phyloP scores from a whole-genome alignment of 1,140 invertebrate species.

The Drosophila truncata region DNA sequence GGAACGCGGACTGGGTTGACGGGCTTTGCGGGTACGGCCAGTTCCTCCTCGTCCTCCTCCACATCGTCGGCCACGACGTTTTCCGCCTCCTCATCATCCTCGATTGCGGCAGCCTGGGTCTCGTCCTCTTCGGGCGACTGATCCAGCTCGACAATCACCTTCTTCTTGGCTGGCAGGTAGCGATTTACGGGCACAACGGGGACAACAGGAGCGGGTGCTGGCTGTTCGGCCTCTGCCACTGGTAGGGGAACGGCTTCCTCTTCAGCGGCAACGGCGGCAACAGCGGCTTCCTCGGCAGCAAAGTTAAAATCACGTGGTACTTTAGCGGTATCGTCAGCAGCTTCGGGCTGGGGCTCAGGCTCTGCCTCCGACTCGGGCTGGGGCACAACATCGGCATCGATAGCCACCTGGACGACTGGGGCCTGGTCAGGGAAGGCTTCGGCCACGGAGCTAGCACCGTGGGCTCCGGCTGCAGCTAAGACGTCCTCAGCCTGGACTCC shows the following conservation, averaged over 20 bases:
- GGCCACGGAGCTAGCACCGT: conserved; percentile 74
- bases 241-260: conserved; percentile 46
- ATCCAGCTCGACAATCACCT: conserved; percentile 81
- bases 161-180: conserved; percentile 83
- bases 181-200: conserved; percentile 69
- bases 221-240: conserved; percentile 67
- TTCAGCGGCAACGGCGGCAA: conserved; percentile 28
- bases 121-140: conserved; percentile 83
- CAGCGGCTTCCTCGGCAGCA: conserved; percentile 50
- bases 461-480: conserved; percentile 66
- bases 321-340: conserved; percentile 72
- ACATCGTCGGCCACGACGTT: conserved; percentile 63
- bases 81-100: conserved; percentile 70
- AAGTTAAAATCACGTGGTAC: conserved; percentile 78
- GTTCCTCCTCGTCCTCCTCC: conserved; percentile 66
- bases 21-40: conserved; percentile 59
- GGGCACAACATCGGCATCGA: conserved; percentile 36
- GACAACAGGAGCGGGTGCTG: conserved; percentile 70
- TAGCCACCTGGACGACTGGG: conserved; percentile 65
- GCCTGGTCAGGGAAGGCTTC: conserved; percentile 79
- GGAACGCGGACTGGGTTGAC: conserved; percentile 65
- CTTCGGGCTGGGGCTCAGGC: conserved; percentile 39
- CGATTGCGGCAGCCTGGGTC: conserved; percentile 68
- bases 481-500: conserved; percentile 64
- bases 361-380: conserved; percentile 37